Conservation (phyloP, 1,140 invertebrate genomes). For the Dermatophagoides farinae region DNA sequence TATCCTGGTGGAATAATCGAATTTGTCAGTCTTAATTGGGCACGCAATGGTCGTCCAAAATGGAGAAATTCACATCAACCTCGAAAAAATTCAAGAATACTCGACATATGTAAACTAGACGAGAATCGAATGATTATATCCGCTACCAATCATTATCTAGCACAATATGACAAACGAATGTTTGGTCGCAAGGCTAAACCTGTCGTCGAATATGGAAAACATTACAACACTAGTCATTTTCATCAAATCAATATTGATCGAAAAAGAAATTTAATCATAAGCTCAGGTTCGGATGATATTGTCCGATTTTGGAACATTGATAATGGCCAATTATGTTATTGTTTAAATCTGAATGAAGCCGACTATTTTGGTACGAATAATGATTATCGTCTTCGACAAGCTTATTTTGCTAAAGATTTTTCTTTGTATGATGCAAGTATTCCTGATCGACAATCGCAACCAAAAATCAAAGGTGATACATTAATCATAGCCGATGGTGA, state of each 20-base stretch:
- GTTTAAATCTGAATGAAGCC: background rate
- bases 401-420: no score
- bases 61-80: no score
- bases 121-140: background rate
- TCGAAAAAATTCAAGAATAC: no score
- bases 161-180: background rate
- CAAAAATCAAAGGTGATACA: no score
- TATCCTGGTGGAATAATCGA: no score
- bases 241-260: background rate
- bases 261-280: background rate
- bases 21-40: no score
- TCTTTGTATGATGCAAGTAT: no score
- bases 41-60: no score
- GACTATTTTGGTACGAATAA: background rate
- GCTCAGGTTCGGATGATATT: background rate
- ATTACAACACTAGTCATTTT: background rate
- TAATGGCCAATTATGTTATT: background rate
- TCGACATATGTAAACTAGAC: no score
- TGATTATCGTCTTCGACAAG: no score
- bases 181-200: background rate
- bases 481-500: no score
- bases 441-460: no score
- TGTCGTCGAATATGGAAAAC: background rate
- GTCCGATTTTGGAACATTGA: background rate
- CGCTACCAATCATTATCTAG: background rate